Base-by-base conservation (phyloP, 2,888 invertebrate genomes). In the Elmis aenea region DNA sequence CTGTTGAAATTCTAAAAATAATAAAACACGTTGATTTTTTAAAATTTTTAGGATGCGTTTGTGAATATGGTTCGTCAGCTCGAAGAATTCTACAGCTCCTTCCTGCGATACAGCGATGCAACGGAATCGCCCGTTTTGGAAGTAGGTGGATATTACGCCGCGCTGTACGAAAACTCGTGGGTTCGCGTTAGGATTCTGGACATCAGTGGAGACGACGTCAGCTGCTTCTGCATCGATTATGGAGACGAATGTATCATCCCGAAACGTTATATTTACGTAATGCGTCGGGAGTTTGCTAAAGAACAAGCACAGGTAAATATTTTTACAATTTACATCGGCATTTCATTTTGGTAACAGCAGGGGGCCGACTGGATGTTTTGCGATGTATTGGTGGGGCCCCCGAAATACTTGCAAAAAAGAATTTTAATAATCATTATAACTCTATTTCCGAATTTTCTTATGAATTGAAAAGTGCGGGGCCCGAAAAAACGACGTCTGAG, bases 221-320 rank as follows among this genome's bases (percentile, higher is more conserved):
- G 53, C 22, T 82, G 83, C 32, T 83, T 82, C 50, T 78, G 85
- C 43, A 81, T 88, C 5, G 89, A 89, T 62, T 79, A 76, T 46
- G 88, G 88, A 0, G 85, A 84, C 48, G 80, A 79, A 42, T 79
- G 79, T 26, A 60, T 64, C 9, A 73, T 83, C 13, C 51, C 67
- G 3, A 64, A 73, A 6, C 60, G 69, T 13, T 69, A 74, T 39
- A 69, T 89, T 13, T 77, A 73, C 49, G 70, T 74, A 13, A 70
- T 83, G 29, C 76, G 78, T 39, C 71, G 76, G 1, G 73, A 76
- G 41, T 88, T 85, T 55, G 72, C 79, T 6, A 65, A 63, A 30
- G 64, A 84, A 12, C 77, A 85, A 9, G 77, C 83, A 1, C 88
- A 88, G 72, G 81, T 81, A 54, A 54, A 39, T 38, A 15, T 25